Conservation (phyloP, 2,797 vertebrate genomes). For the Acanthornis magna region DNA sequence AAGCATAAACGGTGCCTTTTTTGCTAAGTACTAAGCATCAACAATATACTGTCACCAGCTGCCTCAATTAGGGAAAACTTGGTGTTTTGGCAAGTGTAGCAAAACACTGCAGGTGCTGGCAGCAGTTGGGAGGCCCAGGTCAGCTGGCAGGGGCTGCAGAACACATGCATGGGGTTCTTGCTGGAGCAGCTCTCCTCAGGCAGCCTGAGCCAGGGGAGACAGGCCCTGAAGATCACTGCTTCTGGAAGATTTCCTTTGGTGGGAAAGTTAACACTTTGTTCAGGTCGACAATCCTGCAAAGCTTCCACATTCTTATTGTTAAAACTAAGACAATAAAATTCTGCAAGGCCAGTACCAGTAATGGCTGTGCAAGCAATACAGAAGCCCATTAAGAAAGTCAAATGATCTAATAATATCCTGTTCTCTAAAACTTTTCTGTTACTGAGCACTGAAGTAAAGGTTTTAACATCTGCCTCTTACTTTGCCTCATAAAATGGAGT, state of each 20-base stretch:
- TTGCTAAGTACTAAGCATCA: background rate
- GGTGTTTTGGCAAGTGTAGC: background rate
- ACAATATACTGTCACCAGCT: background rate
- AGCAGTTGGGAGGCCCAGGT: background rate
- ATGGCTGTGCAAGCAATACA: background rate
- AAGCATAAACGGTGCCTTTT: background rate
- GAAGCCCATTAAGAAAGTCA: background rate
- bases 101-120: background rate
- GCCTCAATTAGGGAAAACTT: background rate
- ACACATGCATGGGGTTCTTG: fast-evolving
- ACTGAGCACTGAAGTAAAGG: background rate
- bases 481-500: background rate
- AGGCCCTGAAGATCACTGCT: too few species aligned
- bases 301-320: background rate
- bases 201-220: background rate
- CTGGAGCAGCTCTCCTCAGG: background rate
- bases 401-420: background rate
- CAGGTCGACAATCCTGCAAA: background rate
- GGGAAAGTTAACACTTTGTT: background rate
- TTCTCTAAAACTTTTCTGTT: background rate
- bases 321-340: background rate
- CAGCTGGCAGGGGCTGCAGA: background rate
- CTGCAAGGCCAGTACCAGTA: background rate
- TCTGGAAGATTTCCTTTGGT: background rate
- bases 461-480: background rate